phyloP scores from a whole-genome alignment of 2,113 vertebrate species.

The Urocolius indicus region DNA sequence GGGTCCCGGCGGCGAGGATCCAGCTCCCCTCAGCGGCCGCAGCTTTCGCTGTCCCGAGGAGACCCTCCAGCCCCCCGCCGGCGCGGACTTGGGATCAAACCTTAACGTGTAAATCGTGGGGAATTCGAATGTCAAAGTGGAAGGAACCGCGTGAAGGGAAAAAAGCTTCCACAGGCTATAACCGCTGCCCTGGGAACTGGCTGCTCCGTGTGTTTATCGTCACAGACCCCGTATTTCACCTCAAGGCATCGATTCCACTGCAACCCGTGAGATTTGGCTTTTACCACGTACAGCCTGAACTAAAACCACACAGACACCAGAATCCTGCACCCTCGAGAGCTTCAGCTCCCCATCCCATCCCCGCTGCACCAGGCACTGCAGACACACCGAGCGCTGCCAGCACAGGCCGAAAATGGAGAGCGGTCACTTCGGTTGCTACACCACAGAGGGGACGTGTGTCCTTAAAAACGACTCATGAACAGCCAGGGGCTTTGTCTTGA shows the following conservation, averaged over 20 bases:
- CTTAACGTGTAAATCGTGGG: neutral
- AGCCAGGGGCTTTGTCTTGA: neutral
- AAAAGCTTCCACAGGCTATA: rapidly evolving
- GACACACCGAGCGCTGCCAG: neutral
- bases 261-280: neutral
- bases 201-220: neutral
- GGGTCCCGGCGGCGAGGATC: neutral
- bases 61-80: too few relatives aligned
- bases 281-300: rapidly evolving
- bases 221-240: neutral
- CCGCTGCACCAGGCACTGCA: rapidly evolving
- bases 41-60: neutral
- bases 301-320: rapidly evolving
- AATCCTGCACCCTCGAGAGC: neutral
- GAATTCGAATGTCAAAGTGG: neutral
- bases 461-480: neutral
- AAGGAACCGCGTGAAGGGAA: neutral
- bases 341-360: neutral
- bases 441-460: neutral
- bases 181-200: rapidly evolving
- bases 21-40: neutral
- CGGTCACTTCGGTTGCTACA: neutral
- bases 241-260: neutral
- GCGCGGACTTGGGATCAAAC: too few relatives aligned
- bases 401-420: neutral